Evolutionary conservation across 1,140 invertebrate species (phyloP).

Genomic region (Yoshiicerus persimilis): DNA sequence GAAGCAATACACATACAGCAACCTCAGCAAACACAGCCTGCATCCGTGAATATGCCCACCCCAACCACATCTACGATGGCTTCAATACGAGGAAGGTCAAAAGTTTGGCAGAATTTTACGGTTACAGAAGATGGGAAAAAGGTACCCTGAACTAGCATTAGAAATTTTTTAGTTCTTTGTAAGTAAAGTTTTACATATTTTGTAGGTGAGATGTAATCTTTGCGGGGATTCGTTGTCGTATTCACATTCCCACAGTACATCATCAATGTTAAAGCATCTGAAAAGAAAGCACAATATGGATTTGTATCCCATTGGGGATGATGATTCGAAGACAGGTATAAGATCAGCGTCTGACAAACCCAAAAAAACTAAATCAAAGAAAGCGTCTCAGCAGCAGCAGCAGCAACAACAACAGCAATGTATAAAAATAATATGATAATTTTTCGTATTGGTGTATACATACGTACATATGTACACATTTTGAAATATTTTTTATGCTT

Average conservation of each 20-base stretch:
- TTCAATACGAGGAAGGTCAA: slow-evolving; percentile 32
- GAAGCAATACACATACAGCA: neutral
- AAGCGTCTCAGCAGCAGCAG: neutral
- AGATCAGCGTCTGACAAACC: neutral
- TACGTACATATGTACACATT: neutral
- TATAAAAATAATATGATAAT: neutral
- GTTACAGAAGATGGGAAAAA: slow-evolving; percentile 38
- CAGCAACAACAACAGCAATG: neutral
- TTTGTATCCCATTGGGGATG: slow-evolving; percentile 27
- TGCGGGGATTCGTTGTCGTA: slow-evolving; percentile 41
- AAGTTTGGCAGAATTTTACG: slow-evolving; percentile 43
- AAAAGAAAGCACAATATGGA: slow-evolving; percentile 38
- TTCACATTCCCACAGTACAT: slow-evolving; percentile 44
- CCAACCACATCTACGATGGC: neutral
- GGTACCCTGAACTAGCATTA: neutral
- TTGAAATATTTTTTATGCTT: neutral
- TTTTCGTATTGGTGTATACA: neutral
- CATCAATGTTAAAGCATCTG: slow-evolving; percentile 42
- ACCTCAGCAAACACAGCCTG: neutral
- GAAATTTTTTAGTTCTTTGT: neutral
- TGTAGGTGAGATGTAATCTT: slow-evolving; percentile 30
- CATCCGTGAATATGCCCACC: neutral
- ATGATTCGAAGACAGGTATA: neutral
- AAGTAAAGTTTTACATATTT: neutral
- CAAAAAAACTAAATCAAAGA: slow-evolving; percentile 8